Evolutionary conservation across 2,888 invertebrate species (phyloP), one percentile per base, ranked within the genome.

Genomic region (Ephialtes manifestator): DNA sequence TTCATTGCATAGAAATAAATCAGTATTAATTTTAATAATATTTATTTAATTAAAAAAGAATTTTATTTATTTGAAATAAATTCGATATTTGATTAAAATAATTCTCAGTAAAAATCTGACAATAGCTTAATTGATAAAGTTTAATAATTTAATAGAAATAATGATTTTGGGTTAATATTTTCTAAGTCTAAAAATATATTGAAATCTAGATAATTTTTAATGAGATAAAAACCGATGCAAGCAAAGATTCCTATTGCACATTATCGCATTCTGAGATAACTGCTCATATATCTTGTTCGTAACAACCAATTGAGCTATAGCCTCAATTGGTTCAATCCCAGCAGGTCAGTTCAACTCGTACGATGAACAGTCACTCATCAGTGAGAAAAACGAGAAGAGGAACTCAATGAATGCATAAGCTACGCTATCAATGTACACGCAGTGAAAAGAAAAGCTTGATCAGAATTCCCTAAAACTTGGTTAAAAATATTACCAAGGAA

Each of bases 301-400:
- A 71, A 82, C 71, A 67, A 75, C 70, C 85, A 85, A 85, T 85
- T 85, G 85, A 81, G 81, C 55, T 24, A 5, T 67, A 85, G 75
- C 85, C 81, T 85, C 85, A 85, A 85, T 85, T 85, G 85, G 81
- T 48, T 79, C 85, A 85, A 85, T 85, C 85, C 53, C 75, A 35
- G 60, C 72, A 18, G 72, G n/a, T 43, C 72, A 67, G 48, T 71
- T 5, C 43, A 48, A 18, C 48, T 53, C 20, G 68, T 28, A 24
- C 35, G 70, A 24, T 35, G 71, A 71, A 79, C 75, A 80, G 76
- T 43, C 28, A 46, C 20, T 51, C 53, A 24, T 35, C 43, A 53
- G 60, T 58, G 81, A 51, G 68, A n/a, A 48, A 65, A 55, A 72
- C 71, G 71, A 70, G 68, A 68, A 78, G 71, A 70, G 78, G 75